Evolutionary conservation across 1,140 invertebrate genomes (phyloP), one percentile per base, ranked within the genome.

Genomic region (Nymphalis io): DNA sequence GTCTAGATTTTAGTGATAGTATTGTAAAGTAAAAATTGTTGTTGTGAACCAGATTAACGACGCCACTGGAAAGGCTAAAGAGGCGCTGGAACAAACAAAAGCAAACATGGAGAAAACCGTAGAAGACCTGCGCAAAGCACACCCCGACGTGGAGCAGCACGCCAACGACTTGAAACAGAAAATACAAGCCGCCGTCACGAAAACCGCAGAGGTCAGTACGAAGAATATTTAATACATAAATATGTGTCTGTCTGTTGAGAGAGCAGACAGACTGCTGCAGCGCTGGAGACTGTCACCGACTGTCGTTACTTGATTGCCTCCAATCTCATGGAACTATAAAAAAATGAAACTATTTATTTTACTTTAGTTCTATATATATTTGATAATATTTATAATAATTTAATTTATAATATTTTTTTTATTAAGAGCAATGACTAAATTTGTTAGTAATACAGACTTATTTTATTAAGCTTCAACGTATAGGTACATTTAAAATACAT

Each of bases 111-210:
- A 91, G 77, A 57, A 62, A 13, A 76, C 80, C 3, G 82, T 70
- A 0, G 79, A 83, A 23, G 87, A 91, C 8, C 81, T 91, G 20
- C 84, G 85, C 67, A 73, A 78, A 65, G 64, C 78, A 8, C 87
- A 91, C 82, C 89, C 89, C 53, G 88, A 90, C 33, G 84, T 91
- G 20, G 87, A 91, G 68, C 75, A 84, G 73, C 79, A 88, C 53
- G 84, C 87, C 40, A 66, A 58, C 55, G 79, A 70, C 3, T 72
- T 89, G 39, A 71, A 73, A 27, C 82, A 87, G 55, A 83, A 82
- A 63, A 69, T 91, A 60, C 78, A 87, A 61, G 33, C 63, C 62
- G 85, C 88, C 67, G 81, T 88, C 23, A 75, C 84, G 71, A 81
- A 68, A 70, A 73, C 83, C 48, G 79, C 66, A n/a, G 27, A 58